Conservation (phyloP, 2,888 invertebrate species). For the Busseola fusca region DNA sequence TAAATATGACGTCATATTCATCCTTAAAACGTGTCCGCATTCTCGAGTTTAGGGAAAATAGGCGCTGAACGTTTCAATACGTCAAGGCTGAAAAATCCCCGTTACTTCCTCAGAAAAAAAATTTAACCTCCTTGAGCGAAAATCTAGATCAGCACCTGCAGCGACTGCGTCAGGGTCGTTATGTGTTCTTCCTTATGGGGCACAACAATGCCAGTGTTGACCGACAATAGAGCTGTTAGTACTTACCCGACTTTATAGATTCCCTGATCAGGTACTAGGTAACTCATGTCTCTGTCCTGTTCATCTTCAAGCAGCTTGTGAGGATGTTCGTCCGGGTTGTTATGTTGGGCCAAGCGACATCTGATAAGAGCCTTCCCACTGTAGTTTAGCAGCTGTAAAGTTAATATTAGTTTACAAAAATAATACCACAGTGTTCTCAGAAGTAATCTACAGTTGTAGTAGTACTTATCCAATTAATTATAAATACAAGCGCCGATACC, state of each 20-base stretch:
- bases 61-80: neutral
- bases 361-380: constrained; percentile 90
- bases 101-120: neutral
- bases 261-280: constrained; percentile 89
- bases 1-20: too few species aligned
- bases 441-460: neutral
- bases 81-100: neutral
- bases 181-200: neutral
- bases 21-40: neutral
- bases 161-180: neutral
- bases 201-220: neutral
- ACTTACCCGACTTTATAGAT: constrained; percentile 91
- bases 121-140: neutral
- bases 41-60: neutral
- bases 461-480: constrained; percentile 3
- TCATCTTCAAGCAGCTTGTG: constrained; percentile 92
- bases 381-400: constrained; percentile 76
- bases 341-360: constrained; percentile 92
- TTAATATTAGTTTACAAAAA: neutral
- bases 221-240: constrained; percentile 1
- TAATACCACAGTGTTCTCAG: neutral
- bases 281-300: constrained; percentile 91
- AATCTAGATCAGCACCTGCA: neutral
- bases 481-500: neutral
- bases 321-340: constrained; percentile 89